phyloP scores from a whole-genome alignment of 2,113 vertebrate genomes.

The Toxostoma redivivum region DNA sequence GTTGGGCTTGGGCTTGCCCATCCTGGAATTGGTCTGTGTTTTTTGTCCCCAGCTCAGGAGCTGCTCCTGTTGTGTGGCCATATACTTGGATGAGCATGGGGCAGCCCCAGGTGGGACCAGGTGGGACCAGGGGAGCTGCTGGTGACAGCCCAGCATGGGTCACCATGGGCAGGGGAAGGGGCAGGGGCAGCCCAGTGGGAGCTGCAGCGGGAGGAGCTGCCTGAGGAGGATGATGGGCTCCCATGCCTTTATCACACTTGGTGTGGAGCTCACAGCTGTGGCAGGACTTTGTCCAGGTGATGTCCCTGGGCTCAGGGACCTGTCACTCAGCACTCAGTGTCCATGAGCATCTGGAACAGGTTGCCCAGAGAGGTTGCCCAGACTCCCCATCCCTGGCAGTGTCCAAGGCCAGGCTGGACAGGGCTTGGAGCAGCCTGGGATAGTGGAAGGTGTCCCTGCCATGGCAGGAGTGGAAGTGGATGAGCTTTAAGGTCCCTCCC shows the following conservation, averaged over 20 bases:
- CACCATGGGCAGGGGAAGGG: neutral
- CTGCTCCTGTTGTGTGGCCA: neutral
- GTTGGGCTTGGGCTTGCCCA: neutral
- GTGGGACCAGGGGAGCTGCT: neutral
- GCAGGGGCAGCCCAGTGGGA: neutral
- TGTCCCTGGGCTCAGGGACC: neutral
- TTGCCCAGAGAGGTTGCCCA: neutral
- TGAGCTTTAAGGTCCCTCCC: neutral
- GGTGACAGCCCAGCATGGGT: neutral
- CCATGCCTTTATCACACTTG: rapidly evolving
- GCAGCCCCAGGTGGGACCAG: neutral
- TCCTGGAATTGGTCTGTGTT: neutral
- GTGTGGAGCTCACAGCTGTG: neutral
- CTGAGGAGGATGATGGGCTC: neutral
- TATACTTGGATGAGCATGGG: neutral
- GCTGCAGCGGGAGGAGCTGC: neutral
- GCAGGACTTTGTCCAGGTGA: neutral
- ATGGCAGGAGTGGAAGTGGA: neutral
- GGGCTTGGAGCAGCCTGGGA: neutral
- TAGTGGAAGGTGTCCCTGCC: neutral
- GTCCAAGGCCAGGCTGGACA: neutral
- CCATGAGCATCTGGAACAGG: neutral
- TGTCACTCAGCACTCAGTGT: neutral
- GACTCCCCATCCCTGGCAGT: neutral
- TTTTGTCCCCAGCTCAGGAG: neutral